Percentiles rank a stretch among this genome's conserved stretches.
These are phyloP conservation scores for Alexandromys fortis DNA, from an alignment of 2,113 vertebrate genomes.

Conservation along the genomic window DNA sequence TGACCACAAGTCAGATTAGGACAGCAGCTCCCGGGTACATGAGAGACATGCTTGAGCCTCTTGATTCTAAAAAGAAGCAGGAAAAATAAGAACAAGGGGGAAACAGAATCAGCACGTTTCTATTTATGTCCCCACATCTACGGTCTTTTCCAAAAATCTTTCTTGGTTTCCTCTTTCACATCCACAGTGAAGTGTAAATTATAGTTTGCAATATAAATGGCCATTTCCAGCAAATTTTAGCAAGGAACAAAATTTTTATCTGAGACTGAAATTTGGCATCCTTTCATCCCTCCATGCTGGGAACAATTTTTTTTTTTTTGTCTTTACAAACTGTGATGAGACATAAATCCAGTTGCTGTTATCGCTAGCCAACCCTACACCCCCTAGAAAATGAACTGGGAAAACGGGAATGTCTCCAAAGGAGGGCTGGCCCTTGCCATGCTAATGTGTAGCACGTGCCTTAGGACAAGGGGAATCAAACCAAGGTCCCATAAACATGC, in stretches of 20 bases:
- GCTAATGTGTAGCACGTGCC: not conserved
- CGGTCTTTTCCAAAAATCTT: slow-evolving; percentile 71
- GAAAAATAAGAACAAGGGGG: slow-evolving; percentile 55
- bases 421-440: not conserved
- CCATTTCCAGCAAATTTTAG: slow-evolving; percentile 76
- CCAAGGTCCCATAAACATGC: not conserved
- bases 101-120: slow-evolving; percentile 24
- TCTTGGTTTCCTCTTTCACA: slow-evolving; percentile 76
- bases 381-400: not conserved
- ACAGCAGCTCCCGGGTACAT: slow-evolving; percentile 35
- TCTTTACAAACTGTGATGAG: slow-evolving; percentile 70
- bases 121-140: not conserved
- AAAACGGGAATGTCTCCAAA: not conserved
- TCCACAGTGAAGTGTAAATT: slow-evolving; percentile 81
- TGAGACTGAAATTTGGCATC: slow-evolving; percentile 78
- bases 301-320: slow-evolving; percentile 77
- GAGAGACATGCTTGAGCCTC: slow-evolving; percentile 49
- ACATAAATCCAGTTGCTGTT: slow-evolving; percentile 62
- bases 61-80: slow-evolving; percentile 65
- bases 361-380: slow-evolving; percentile 7
- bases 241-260: slow-evolving; percentile 80
- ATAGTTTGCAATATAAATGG: slow-evolving; percentile 79
- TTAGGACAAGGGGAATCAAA: not conserved
- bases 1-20: not conserved
- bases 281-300: slow-evolving; percentile 72